Conservation (phyloP, 2,113 vertebrate species). For the Nycticorax nycticorax region DNA sequence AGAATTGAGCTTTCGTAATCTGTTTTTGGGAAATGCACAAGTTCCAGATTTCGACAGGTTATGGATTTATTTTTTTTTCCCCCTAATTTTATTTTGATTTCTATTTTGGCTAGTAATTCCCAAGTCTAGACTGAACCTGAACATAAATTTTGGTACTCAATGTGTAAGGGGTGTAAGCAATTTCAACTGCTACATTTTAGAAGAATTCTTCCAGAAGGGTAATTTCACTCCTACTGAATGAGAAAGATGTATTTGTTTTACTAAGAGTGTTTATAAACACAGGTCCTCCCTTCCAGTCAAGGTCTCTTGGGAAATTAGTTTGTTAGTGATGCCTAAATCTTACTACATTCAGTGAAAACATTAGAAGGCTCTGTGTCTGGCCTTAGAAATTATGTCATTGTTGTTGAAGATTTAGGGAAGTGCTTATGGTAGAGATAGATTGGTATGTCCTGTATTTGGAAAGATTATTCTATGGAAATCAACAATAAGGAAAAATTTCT, state of each 20-base stretch:
- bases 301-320: neutral
- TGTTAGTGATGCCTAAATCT: neutral
- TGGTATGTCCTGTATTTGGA: neutral
- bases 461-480: neutral
- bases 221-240: neutral
- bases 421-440: neutral
- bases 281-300: neutral
- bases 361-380: neutral
- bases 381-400: neutral
- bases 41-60: neutral
- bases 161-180: neutral
- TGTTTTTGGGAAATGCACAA: neutral
- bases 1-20: neutral
- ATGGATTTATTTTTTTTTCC: neutral
- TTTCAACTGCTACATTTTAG: neutral
- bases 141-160: neutral
- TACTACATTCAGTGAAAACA: neutral
- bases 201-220: neutral
- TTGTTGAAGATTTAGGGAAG: neutral
- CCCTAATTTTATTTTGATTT: neutral
- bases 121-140: neutral
- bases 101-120: neutral
- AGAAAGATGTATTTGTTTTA: neutral
- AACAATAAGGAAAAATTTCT: neutral
- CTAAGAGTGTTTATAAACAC: neutral